Base-by-base conservation (phyloP, 2,113 vertebrate species). In the Gracilinanus agilis region DNA sequence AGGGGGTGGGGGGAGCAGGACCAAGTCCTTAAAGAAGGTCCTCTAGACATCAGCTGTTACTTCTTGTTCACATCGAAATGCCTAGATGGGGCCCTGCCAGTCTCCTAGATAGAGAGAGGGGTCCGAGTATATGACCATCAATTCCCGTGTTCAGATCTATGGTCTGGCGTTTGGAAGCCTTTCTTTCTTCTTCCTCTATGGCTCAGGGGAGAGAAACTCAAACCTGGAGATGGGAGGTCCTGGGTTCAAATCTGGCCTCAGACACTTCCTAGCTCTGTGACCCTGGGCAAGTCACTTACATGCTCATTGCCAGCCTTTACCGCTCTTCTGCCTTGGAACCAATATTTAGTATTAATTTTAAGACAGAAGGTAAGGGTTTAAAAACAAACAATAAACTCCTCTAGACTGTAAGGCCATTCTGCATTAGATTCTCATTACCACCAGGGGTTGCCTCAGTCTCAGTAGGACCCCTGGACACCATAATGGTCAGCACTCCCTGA, bases 1-100 rank as follows among this genome's bases (percentile, higher is more conserved):
- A 95, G 44, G 89, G 0, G 0, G 67, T 34, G 1, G 9, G 0
- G 13, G 67, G 67, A 40, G 0, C 9, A 0, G 24, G n/a, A 58
- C 1, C 0, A 53, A 53, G 44, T n/a, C n/a, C 67, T n/a, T 29
- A 75, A 75, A 34, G 67, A 34, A 75, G 34, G 2, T n/a, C 16
- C 7, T 75, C 34, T 40, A 40, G 29, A 19, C 61, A 34, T 75
- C 34, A 34, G 34, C 34, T n/a, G 67, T n/a, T 19, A 34, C 13
- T 75, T 75, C 19, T 34, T 75, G 29, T 34, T n/a, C 34, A 12
- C 16, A 83, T 40, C n/a, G 40, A 83, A 61, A 75, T 75, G 61
- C 25, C 56, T 34, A 75, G 61, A 34, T 67, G 61, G 16, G 61
- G 29, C 12, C 61, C 29, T 5, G 12, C 34, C 34, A 75, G 21